phyloP scores from a whole-genome alignment of 2,888 invertebrate genomes.

The Eurois occulta region DNA sequence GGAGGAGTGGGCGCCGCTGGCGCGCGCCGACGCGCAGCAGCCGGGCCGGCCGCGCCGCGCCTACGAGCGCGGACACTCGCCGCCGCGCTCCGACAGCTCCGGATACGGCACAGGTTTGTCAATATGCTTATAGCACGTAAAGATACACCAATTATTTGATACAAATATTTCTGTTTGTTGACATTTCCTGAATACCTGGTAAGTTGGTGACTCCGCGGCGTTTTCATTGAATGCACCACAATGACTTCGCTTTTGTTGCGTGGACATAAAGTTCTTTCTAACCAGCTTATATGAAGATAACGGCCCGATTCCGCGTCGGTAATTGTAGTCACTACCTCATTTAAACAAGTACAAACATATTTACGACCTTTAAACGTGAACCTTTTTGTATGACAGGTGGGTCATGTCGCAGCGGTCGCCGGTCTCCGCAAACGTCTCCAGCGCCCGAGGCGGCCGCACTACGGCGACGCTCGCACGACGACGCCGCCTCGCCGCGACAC shows the following conservation, averaged over 20 bases:
- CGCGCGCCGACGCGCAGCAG: conserved; percentile 87
- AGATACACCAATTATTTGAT: no score
- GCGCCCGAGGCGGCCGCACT: conserved; percentile 73
- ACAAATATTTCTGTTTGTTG: no score
- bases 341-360: neutral
- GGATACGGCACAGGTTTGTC: conserved; percentile 94
- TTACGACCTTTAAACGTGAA: conserved; percentile 92
- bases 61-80: conserved; percentile 94
- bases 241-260: no score
- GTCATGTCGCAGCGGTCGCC: conserved; percentile 84
- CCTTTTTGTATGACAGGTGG: conserved; percentile 80
- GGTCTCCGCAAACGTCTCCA: conserved; percentile 78
- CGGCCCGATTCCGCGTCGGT: neutral
- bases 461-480: conserved; percentile 84
- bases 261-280: no score
- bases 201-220: no score
- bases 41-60: conserved; percentile 91
- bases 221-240: no score
- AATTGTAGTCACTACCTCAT: neutral
- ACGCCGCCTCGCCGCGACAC: conserved; percentile 77
- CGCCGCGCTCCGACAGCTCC: conserved; percentile 95
- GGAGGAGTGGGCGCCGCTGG: conserved; percentile 79
- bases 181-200: no score
- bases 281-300: no score
- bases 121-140: no score